Evolutionary conservation across 2,797 vertebrate genomes (phyloP), one percentile per base, ranked within the genome.

Genomic region (Gila robusta): DNA sequence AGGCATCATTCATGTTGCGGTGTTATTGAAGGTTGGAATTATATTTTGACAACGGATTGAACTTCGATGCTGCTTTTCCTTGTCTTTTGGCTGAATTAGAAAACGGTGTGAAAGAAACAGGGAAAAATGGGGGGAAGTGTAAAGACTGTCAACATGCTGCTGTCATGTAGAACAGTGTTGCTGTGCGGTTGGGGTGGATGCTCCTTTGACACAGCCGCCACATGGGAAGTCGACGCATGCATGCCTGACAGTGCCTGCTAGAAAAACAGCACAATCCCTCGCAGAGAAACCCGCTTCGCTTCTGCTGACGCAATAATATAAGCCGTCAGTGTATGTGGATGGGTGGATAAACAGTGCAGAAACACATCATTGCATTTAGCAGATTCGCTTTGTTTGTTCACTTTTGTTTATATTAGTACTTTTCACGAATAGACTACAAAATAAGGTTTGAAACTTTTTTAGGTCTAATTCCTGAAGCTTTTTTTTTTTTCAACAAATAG

Each of bases 131-230:
- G 39, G 37, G 67, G 71, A 62, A 56, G 82, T 85, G 67, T 76
- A 80, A 88, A 80, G 56, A 87, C 44, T 74, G 87, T 88, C 78
- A 79, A 77, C 83, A 82, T 83, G 52, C 82, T 47, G 77, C 77
- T 90, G 88, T 85, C 88, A 86, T 88, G 90, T 89, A 81, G 79
- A 88, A 88, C 87, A 87, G 64, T 62, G 62, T 84, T n/a, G 19
- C 37, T 56, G 59, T 81, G 52, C 59, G 59, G 59, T 56, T 56
- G 74, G 56, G 67, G 52, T 67, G 62, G 84, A 79, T 88, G 82
- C 35, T 64, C 37, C 28, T 87, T 87, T 79, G 87, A 89, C 82
- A 79, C 41, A 3, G 35, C 49, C 78, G 79, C 77, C 79, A 47
- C 74, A 49, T 72, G 72, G 74, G 81, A 74, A 84, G 73, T 71